A percentile compares a stretch with the other conserved stretches of the same genome.
Evolutionary conservation across 2,113 vertebrate genomes (phyloP).

Genomic region (Aptenodytes patagonicus): DNA sequence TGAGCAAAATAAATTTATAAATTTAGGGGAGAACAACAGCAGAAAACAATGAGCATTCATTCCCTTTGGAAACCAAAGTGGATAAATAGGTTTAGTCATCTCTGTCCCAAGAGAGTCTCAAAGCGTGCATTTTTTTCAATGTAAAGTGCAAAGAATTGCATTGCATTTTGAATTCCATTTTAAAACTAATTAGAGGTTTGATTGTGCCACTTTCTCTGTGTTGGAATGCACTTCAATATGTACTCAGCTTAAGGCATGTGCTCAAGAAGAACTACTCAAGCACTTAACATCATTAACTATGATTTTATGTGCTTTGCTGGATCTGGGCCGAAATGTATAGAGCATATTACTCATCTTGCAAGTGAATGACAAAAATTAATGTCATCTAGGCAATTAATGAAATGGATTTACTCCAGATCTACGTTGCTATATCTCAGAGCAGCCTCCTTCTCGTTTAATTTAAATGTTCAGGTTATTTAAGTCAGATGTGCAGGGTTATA

Average conservation of each 20-base stretch:
- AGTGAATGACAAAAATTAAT: constrained; percentile 24
- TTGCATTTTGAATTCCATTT: constrained; percentile 49
- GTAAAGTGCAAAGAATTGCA: constrained; percentile 41
- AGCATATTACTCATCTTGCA: background rate
- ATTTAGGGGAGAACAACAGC: constrained; percentile 13
- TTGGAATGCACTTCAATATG: background rate
- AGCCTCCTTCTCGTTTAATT: background rate
- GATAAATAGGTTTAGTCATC: constrained; percentile 62
- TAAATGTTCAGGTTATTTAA: background rate
- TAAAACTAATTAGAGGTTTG: constrained; percentile 57
- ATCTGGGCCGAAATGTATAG: background rate
- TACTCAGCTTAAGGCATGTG: background rate
- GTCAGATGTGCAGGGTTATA: background rate
- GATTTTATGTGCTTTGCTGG: constrained; percentile 32
- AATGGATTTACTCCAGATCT: constrained; percentile 20
- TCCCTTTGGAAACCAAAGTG: background rate
- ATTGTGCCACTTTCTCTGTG: constrained; percentile 26
- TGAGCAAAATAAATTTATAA: constrained; percentile 20
- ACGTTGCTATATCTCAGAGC: background rate
- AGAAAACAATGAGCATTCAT: constrained; percentile 19
- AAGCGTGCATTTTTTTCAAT: background rate
- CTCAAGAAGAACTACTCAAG: background rate
- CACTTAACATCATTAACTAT: constrained; percentile 26
- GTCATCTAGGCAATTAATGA: constrained; percentile 23
- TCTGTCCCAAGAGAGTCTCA: constrained; percentile 16